Evolutionary conservation across 2,888 invertebrate genomes (phyloP), one percentile per base, ranked within the genome.

Genomic region (Molorchus minor): DNA sequence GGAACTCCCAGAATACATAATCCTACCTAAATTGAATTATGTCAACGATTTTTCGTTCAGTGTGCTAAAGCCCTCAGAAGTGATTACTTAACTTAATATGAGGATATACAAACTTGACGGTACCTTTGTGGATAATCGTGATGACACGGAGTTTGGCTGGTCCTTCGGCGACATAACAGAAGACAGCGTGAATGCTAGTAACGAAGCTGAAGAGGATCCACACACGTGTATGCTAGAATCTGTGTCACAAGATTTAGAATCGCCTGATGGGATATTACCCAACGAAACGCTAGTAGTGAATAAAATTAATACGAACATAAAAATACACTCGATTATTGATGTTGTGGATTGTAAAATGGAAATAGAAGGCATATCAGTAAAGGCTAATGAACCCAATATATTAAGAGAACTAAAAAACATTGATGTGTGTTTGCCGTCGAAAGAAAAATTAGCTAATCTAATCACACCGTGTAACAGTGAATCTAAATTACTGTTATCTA

Each of bases 101-200:
- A 74, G 69, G 61, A 68, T 75, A 53, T 77, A 77, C 60, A 68
- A 69, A 56, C 15, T 52, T 12, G 76, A 77, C 55, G 77, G 77
- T 33, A 75, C 69, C 49, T 76, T 43, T 25, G 61, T 62, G 16
- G 74, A 73, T 21, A 62, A 72, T 30, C 47, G 55, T 1, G 55
- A 69, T 13, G 76, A 77, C 58, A 64, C 47, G 5, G 69, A 70
- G 38, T 78, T 77, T 51, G 77, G 78, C 5, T 78, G 77, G 77
- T 70, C 62, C 49, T 66, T 72, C 12, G 35, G 55, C 16, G 73
- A 76, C 35, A 70, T 75, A 21, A 52, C 56, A 10, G 56, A 71
- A 3, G 69, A 73, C 13, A 71, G 72, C 8, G 8, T 3, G 3
- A 10, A 40, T 5, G 3, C 10, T 3, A 40, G 5, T 40, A 16